Evolutionary conservation across 2,113 vertebrate species (phyloP).

Genomic region (Gallinago undulata): DNA sequence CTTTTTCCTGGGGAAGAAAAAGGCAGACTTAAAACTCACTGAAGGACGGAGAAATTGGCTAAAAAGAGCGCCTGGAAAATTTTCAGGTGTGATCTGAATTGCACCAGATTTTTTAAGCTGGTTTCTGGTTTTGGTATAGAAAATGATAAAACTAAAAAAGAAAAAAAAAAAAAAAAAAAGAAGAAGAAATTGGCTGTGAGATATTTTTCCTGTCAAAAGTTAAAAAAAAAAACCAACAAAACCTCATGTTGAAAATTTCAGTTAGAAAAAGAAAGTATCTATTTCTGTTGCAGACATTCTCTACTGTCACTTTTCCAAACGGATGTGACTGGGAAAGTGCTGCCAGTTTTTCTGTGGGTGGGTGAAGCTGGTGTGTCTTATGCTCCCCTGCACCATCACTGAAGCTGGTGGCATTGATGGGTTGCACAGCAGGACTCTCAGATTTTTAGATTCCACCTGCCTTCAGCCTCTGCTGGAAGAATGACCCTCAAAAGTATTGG

Average conservation of each 20-base stretch:
- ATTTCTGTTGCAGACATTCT: not conserved
- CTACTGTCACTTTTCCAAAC: not conserved
- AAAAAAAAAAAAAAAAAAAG: too few species aligned
- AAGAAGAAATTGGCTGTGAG: not conserved
- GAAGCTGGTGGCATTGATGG: not conserved
- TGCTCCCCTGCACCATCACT: not conserved
- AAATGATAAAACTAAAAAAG: not conserved
- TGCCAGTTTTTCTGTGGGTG: not conserved
- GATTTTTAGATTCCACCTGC: not conserved
- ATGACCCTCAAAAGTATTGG: not conserved
- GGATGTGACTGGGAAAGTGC: not conserved
- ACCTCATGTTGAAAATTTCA: not conserved
- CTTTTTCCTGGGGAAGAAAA: not conserved
- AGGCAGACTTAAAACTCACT: not conserved
- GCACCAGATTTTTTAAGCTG: not conserved
- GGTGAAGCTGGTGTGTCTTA: not conserved
- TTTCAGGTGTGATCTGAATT: not conserved
- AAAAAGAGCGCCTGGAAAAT: not conserved
- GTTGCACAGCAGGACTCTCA: not conserved
- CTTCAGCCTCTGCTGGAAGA: not conserved
- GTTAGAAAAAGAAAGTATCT: not conserved
- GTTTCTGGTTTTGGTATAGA: not conserved
- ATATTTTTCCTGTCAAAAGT: not conserved
- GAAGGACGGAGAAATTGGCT: not conserved
- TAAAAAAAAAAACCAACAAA: not conserved